These are phyloP conservation scores for Platycheirus rosarum DNA, from an alignment of 2,888 invertebrate genomes.

Conservation along the genomic window DNA sequence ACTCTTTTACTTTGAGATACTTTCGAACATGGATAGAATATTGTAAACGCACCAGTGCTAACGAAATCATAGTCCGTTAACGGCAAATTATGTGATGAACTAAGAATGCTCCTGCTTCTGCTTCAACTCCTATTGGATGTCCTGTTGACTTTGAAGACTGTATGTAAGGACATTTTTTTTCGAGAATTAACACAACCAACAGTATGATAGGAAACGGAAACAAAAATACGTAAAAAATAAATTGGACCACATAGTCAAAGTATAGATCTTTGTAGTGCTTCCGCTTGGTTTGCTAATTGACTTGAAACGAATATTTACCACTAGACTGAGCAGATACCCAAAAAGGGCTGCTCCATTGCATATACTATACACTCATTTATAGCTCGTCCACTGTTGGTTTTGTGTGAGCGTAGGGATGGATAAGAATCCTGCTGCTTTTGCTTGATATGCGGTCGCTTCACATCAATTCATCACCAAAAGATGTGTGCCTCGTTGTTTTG, in stretches of 20 bases:
- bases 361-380: neutral
- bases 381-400: slow-evolving; percentile 21
- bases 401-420: slow-evolving; percentile 6
- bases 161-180: slow-evolving; percentile 32
- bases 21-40: slow-evolving; percentile 28
- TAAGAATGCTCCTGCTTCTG: slow-evolving; percentile 40
- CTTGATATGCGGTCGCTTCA: slow-evolving; percentile 35
- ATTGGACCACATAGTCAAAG: slow-evolving; percentile 60
- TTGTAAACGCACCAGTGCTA: slow-evolving; percentile 47
- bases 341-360: neutral
- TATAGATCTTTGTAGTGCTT: slow-evolving; percentile 58
- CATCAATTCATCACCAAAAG: slow-evolving; percentile 41
- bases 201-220: neutral
- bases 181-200: slow-evolving; percentile 25
- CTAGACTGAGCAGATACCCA: slow-evolving; percentile 30
- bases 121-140: too few species aligned
- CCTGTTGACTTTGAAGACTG: too few species aligned
- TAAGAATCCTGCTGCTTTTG: too few species aligned
- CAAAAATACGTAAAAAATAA: slow-evolving; percentile 43
- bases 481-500: slow-evolving; percentile 12
- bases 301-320: slow-evolving; percentile 61
- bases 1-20: slow-evolving; percentile 8
- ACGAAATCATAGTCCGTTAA: slow-evolving; percentile 48
- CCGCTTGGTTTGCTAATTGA: slow-evolving; percentile 64
- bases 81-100: too few species aligned